Base-by-base conservation (phyloP, 1,140 invertebrate genomes). In the Marisa cornuarietis region DNA sequence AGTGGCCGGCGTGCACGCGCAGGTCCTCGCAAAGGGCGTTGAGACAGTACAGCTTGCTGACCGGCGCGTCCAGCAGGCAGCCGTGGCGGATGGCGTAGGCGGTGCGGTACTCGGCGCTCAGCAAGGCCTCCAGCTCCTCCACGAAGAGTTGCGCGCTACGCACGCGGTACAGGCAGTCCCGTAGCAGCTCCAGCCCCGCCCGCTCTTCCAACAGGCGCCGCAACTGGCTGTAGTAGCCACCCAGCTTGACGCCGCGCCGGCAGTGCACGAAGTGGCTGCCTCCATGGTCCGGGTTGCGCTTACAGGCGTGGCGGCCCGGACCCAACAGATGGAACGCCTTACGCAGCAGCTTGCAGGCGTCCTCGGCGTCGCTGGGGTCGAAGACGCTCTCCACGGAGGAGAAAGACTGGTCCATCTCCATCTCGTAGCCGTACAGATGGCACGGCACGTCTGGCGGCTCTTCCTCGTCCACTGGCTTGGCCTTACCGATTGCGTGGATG, bases 11-110 rank as follows among this genome's bases (percentile, higher is more conserved):
- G 75, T 90, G 88, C 20, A 88, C 84, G 0, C 90, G 81, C 61
- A 91, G 81, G 76, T 91, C 90, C 71, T 91, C 90, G 86, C 89
- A 90, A 11, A 91, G 73, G 20, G 85, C 84, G 82, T 87, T 88
- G 52, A 91, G 79, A 81, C 86, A 87, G 69, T 87, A 90, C 42
- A 91, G 82, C 76, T 90, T 90, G 71, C 88, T 90, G 31, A 85
- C 83, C 4, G 86, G 84, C 14, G 85, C 76, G 61, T 87, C 86
- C 51, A 80, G 73, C 10, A 83, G 72, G 80, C 83, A 85, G 52
- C 88, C 54, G 72, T 89, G 88, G 54, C 84, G 87, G 24, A 91
- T 85, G 14, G 81, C 82, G 78, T 90, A 86, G 26, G 86, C 87
- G 49, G 85, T 85, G n/a, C 80, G 71, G 69, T 85, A 87, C 79